These are phyloP conservation scores for Macrobrachium nipponense DNA, from an alignment of 1,140 invertebrate genomes.

Conservation along the genomic window DNA sequence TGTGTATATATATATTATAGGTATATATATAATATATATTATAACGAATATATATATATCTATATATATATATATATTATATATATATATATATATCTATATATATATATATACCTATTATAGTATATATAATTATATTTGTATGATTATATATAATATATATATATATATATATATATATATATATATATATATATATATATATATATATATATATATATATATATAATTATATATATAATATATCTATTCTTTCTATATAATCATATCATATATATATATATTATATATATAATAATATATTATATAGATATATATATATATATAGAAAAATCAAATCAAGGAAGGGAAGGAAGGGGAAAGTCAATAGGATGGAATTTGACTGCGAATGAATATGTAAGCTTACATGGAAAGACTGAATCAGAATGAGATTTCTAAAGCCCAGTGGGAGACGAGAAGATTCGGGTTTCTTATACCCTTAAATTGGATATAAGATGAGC, in stretches of 20 bases:
- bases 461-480: no score
- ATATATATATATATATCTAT: constrained; percentile 32
- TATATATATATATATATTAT: constrained; percentile 31
- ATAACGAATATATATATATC: no score
- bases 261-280: constrained; percentile 1
- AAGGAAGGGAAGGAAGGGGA: neutral
- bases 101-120: neutral
- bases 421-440: neutral
- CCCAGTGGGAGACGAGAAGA: no score
- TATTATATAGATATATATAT: constrained; percentile 27
- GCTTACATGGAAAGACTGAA: neutral
- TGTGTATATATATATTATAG: neutral
- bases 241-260: constrained; percentile 1
- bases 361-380: neutral
- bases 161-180: no score
- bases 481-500: no score
- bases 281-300: constrained; percentile 30
- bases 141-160: constrained; percentile 17
- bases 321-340: neutral
- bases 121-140: no score
- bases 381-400: neutral
- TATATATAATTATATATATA: neutral
- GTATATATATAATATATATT: neutral
- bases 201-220: no score
- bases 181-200: neutral